phyloP scores from a whole-genome alignment of 1,140 invertebrate genomes.

The Drosophila pectinifera region DNA sequence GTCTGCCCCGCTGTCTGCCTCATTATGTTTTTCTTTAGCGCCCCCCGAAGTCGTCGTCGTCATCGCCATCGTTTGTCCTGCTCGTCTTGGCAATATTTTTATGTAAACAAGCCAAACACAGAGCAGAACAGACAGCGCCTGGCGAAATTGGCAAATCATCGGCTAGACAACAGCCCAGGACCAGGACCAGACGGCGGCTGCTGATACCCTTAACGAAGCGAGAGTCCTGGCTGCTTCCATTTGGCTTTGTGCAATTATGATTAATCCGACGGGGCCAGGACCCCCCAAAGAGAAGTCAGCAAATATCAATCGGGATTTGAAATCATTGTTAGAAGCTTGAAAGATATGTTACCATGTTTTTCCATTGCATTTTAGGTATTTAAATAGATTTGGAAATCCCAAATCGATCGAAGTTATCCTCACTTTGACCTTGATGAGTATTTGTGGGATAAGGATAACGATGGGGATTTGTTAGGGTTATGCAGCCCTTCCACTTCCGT shows the following conservation, averaged over 20 bases:
- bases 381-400: too few relatives aligned
- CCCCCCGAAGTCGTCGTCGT: slow-evolving; percentile 4
- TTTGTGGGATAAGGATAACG: slow-evolving; percentile 8
- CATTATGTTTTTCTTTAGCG: slow-evolving; percentile 65
- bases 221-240: slow-evolving; percentile 38
- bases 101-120: slow-evolving; percentile 65
- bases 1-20: slow-evolving; percentile 62
- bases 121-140: slow-evolving; percentile 30
- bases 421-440: slow-evolving; percentile 22
- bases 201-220: slow-evolving; percentile 49
- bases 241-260: slow-evolving; percentile 73
- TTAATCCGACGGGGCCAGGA: neutral
- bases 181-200: slow-evolving; percentile 25
- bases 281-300: neutral
- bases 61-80: slow-evolving; percentile 40
- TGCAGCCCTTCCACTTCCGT: neutral
- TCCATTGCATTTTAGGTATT: too few relatives aligned
- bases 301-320: too few relatives aligned
- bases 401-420: neutral
- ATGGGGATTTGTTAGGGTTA: slow-evolving; percentile 10
- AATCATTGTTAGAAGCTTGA: too few relatives aligned
- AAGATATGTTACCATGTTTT: too few relatives aligned
- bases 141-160: slow-evolving; percentile 68
- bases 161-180: slow-evolving; percentile 33
- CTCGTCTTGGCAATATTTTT: slow-evolving; percentile 63